Evolutionary conservation across 2,113 vertebrate genomes (phyloP).

Genomic region (Perca fluviatilis): DNA sequence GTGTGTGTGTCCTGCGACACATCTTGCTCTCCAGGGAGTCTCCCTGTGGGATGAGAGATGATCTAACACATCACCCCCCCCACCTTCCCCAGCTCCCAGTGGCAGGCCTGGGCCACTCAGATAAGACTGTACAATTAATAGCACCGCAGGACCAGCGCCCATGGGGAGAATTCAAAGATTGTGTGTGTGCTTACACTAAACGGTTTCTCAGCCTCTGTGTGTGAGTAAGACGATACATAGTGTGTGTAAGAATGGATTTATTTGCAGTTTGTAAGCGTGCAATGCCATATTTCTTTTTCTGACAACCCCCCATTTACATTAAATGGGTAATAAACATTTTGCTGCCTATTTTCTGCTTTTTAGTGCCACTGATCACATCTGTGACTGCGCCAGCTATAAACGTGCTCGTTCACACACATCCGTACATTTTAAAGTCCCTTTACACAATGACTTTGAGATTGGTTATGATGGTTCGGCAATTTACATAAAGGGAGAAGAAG

Average conservation of each 20-base stretch:
- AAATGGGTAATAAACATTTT: conserved; percentile 52
- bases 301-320: conserved; percentile 48
- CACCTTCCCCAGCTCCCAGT: conserved; percentile 58
- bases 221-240: conserved; percentile 1
- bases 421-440: not conserved
- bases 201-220: conserved; percentile 15
- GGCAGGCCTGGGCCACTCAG: conserved; percentile 73
- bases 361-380: conserved; percentile 39
- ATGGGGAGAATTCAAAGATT: conserved; percentile 69
- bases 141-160: conserved; percentile 61
- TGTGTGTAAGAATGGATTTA: conserved; percentile 24
- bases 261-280: conserved; percentile 36
- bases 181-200: conserved; percentile 40
- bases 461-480: conserved; percentile 5
- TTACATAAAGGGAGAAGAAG: conserved; percentile 10
- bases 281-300: conserved; percentile 58
- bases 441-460: conserved; percentile 13
- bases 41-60: conserved; percentile 48
- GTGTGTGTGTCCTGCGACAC: conserved; percentile 33
- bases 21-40: conserved; percentile 59
- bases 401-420: not conserved
- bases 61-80: conserved; percentile 45
- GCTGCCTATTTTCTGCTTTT: conserved; percentile 26
- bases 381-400: conserved; percentile 11
- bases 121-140: conserved; percentile 80